Percentiles rank a stretch among this genome's conserved stretches.
Conservation (phyloP, 2,888 invertebrate genomes). For the Eumerus sabulonum region DNA sequence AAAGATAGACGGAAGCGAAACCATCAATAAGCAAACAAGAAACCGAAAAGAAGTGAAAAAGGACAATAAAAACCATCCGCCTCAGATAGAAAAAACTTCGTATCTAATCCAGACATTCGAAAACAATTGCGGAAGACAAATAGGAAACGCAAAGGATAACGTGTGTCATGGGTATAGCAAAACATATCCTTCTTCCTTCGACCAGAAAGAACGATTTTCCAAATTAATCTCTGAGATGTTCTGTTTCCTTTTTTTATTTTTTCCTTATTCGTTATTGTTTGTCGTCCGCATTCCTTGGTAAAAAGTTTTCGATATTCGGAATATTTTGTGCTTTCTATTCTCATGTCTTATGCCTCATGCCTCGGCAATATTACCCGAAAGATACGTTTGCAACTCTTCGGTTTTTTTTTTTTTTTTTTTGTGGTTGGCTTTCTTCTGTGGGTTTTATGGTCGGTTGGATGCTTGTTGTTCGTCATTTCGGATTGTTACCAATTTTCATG, state of each 20-base stretch:
- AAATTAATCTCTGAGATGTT: slow-evolving; percentile 51
- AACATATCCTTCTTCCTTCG: slow-evolving; percentile 21
- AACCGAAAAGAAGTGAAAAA: not conserved
- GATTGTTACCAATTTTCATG: slow-evolving; percentile 55
- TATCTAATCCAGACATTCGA: slow-evolving; percentile 55
- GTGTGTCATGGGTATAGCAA: not conserved
- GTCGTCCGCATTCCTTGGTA: slow-evolving; percentile 30
- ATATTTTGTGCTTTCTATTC: slow-evolving; percentile 28
- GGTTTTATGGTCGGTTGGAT: slow-evolving; percentile 57
- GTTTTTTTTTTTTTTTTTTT: not conserved
- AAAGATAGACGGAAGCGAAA: not conserved
- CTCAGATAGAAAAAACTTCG: slow-evolving; percentile 34
- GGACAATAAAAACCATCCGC: not conserved
- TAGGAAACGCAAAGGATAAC: not conserved
- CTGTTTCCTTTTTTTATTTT: not conserved
- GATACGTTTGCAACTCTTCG: slow-evolving; percentile 54
- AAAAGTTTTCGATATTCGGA: slow-evolving; percentile 54
- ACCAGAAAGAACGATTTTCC: slow-evolving; percentile 21
- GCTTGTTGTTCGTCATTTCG: slow-evolving; percentile 39
- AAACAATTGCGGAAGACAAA: slow-evolving; percentile 32
- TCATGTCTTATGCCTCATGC: slow-evolving; percentile 7
- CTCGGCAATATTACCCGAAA: slow-evolving; percentile 42
- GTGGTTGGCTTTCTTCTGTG: not conserved
- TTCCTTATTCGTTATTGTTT: slow-evolving; percentile 26
- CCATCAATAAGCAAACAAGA: slow-evolving; percentile 12